A percentile compares a stretch with the other conserved stretches of the same genome.
These are phyloP conservation scores for Heliothis subflexa DNA, from an alignment of 1,140 invertebrate species.

Conservation along the genomic window DNA sequence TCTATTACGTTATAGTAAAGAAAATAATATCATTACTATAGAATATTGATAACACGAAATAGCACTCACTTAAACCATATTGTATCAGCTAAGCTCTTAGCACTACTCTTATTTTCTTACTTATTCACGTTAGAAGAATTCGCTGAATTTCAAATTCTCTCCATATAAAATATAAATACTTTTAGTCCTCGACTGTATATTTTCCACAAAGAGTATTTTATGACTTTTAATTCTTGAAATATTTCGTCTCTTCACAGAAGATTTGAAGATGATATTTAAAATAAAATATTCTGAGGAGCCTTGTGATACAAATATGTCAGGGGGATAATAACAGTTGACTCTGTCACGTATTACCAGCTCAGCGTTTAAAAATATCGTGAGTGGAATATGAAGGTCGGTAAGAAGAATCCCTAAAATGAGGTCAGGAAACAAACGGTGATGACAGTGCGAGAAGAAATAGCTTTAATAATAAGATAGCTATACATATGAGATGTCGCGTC, in stretches of 20 bases:
- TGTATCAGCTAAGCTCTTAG: too few relatives aligned
- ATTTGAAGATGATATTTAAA: conserved; percentile 16
- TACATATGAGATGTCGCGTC: background rate
- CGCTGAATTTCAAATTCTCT: background rate
- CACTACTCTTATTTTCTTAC: too few relatives aligned
- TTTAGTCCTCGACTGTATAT: background rate
- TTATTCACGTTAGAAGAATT: too few relatives aligned
- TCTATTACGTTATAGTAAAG: too few relatives aligned
- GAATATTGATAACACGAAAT: too few relatives aligned
- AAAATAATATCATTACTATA: too few relatives aligned
- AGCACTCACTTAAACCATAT: too few relatives aligned
- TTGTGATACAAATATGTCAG: conserved; percentile 36
- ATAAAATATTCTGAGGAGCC: conserved; percentile 22
- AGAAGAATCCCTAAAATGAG: conserved; percentile 9
- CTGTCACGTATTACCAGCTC: conserved; percentile 28
- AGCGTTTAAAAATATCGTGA: conserved; percentile 38
- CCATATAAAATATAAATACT: background rate
- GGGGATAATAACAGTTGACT: conserved; percentile 35
- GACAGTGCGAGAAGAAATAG: background rate
- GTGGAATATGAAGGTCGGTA: conserved; percentile 7
- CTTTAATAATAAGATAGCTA: background rate
- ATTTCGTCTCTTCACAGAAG: conserved; percentile 19
- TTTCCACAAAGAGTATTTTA: conserved; percentile 22
- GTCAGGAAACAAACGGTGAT: background rate
- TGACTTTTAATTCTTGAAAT: conserved; percentile 23